Conservation (phyloP, 2,888 invertebrate genomes). For the Lithophane ornitopus region DNA sequence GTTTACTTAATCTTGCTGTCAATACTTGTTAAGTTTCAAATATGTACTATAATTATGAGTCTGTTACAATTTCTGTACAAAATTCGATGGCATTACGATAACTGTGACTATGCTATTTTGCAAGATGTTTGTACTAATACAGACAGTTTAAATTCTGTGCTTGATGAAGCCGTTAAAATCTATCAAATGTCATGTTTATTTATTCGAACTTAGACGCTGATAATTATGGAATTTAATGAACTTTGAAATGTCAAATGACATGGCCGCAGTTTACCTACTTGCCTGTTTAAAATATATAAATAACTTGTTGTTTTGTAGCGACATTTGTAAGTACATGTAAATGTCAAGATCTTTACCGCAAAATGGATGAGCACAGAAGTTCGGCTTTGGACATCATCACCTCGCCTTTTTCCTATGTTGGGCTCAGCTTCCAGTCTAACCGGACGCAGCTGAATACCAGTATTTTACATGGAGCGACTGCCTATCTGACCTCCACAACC, state of each 20-base stretch:
- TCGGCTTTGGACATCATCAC: no score
- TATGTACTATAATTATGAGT: background rate
- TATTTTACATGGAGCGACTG: no score
- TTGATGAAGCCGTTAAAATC: background rate
- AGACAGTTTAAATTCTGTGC: background rate
- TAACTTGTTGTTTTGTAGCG: slow-evolving; percentile 36
- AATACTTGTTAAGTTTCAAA: slow-evolving; percentile 1
- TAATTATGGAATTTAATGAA: slow-evolving; percentile 35
- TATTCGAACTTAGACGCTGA: background rate
- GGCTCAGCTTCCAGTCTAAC: no score
- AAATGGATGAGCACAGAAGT: slow-evolving; percentile 1
- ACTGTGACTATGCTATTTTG: background rate
- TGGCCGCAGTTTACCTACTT: slow-evolving; percentile 18
- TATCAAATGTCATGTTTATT: slow-evolving; percentile 4
- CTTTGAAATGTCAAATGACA: slow-evolving; percentile 47
- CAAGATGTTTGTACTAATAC: background rate
- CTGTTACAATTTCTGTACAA: background rate
- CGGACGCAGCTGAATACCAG: no score
- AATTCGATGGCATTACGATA: no score
- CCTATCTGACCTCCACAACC: no score
- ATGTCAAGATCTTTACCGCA: slow-evolving; percentile 50
- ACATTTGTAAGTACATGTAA: slow-evolving; percentile 30
- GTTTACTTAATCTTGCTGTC: background rate
- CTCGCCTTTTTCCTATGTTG: no score
- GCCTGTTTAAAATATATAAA: slow-evolving; percentile 33